Conservation (phyloP, 1,140 invertebrate genomes). For the Drosophila bocqueti region DNA sequence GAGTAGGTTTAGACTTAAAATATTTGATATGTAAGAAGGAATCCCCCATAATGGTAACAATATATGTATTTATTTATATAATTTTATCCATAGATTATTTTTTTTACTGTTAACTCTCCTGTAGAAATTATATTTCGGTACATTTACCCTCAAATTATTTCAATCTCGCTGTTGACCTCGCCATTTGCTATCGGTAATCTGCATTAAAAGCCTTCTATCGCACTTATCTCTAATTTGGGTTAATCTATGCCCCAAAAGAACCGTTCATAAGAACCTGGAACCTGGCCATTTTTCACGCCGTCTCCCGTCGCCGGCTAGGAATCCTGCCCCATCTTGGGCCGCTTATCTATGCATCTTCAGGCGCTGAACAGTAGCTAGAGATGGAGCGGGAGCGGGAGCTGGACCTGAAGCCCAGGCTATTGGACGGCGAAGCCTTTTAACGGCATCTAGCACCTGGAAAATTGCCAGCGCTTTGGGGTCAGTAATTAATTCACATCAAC, state of each 20-base stretch:
- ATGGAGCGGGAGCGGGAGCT: constrained; percentile 12
- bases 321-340: constrained; percentile 30
- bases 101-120: neutral
- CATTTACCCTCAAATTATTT: constrained; percentile 8
- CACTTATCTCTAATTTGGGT: constrained; percentile 49
- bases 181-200: constrained; percentile 30
- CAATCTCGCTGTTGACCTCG: constrained; percentile 5
- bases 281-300: constrained; percentile 1
- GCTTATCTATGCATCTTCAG: constrained; percentile 67
- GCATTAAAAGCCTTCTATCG: constrained; percentile 25
- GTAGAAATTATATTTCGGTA: neutral
- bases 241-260: constrained; percentile 55
- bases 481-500: constrained; percentile 80
- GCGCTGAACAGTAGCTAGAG: constrained; percentile 57
- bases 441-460: constrained; percentile 66
- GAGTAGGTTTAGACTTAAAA: neutral
- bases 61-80: neutral
- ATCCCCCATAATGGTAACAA: neutral
- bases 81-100: neutral
- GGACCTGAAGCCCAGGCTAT: neutral
- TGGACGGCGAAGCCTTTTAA: constrained; percentile 56
- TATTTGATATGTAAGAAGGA: neutral
- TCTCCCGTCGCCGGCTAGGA: constrained; percentile 7
- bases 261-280: constrained; percentile 20
- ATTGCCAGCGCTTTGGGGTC: constrained; percentile 74